Base-by-base conservation (phyloP, 2,113 vertebrate species). In the Corythoichthys haematopterus region DNA sequence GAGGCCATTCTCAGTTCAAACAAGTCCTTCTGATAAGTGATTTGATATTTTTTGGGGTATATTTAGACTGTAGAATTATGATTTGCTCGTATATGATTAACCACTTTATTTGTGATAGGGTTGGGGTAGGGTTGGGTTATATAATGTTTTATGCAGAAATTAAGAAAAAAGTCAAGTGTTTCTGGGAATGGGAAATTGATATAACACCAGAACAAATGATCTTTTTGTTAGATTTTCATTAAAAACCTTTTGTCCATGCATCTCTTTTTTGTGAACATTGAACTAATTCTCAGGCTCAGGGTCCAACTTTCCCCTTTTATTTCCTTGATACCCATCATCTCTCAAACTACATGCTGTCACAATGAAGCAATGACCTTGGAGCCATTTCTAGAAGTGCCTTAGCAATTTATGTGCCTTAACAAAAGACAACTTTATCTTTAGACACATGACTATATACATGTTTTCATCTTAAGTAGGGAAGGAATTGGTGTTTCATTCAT, bases 261-360 rank as follows among this genome's bases (percentile, higher is more conserved):
- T 51, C 59, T 59, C 47, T 66, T 10, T 40, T 53, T 14, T 53
- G 37, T 52, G 16, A 35, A 46, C 70, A 71, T 61, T 64, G 67
- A 63, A 64, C 43, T 12, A 53, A 65, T 68, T 64, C 75, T 64
- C 58, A 48, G 20, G 67, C 63, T 70, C 65, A 71, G 72, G 12
- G 7, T n/a, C 61, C 76, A 9, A 56, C 55, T 62, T 68, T 79
- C 65, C 69, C 66, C 64, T 73, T 68, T 68, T 68, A 67, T 76
- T 71, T n/a, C 69, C 60, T 76, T 59, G 56, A 48, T 76, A 45
- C 58, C 11, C 45, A 68, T 80, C 60, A 72, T 81, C 33, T 72
- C 68, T 75, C 65, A 45, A 63, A 48, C 3, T 35, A 43, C 38
- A 47, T 63, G 56, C n/a, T 68, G 51, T 63, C 47, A 64, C 65